Evolutionary conservation across 2,113 vertebrate genomes (phyloP).

Genomic region (Nematolebias whitei): DNA sequence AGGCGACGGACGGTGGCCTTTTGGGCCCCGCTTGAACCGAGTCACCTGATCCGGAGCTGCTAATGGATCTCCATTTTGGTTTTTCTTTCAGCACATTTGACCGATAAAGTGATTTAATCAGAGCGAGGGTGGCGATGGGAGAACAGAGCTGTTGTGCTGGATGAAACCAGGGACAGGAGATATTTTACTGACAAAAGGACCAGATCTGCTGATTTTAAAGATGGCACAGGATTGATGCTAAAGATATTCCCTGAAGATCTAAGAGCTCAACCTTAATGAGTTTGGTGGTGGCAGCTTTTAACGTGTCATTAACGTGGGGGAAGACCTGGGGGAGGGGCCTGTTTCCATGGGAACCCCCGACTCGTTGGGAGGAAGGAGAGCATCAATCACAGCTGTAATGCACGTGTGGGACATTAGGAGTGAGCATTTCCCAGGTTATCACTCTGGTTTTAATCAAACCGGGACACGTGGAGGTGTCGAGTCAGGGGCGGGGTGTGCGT

Average conservation of each 20-base stretch:
- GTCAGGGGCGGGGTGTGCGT: constrained; percentile 46
- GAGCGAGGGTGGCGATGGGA: not conserved
- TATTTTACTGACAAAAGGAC: too few species aligned
- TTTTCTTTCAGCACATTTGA: constrained; percentile 62
- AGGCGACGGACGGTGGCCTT: constrained; percentile 21
- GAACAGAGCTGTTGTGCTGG: constrained; percentile 7
- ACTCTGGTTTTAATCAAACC: constrained; percentile 73
- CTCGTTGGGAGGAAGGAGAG: constrained; percentile 29
- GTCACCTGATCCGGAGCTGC: constrained; percentile 35
- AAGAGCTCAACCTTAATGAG: too few species aligned
- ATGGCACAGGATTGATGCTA: too few species aligned
- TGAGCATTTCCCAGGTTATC: constrained; percentile 53
- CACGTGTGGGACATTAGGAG: constrained; percentile 5
- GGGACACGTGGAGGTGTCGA: constrained; percentile 29
- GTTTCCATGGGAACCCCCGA: constrained; percentile 67
- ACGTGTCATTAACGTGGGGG: constrained; percentile 4
- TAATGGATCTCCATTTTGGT: constrained; percentile 39
- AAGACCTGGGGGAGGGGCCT: constrained; percentile 22
- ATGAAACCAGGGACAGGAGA: constrained; percentile 4
- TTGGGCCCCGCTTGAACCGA: constrained; percentile 32
- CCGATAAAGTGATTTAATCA: constrained; percentile 67
- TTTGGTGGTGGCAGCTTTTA: too few species aligned
- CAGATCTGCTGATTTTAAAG: too few species aligned
- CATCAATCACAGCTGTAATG: constrained; percentile 55
- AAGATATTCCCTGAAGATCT: too few species aligned